Percentiles rank a stretch among this genome's conserved stretches.
Conservation (phyloP, 1,140 invertebrate species). For the Sycophila sp. region DNA sequence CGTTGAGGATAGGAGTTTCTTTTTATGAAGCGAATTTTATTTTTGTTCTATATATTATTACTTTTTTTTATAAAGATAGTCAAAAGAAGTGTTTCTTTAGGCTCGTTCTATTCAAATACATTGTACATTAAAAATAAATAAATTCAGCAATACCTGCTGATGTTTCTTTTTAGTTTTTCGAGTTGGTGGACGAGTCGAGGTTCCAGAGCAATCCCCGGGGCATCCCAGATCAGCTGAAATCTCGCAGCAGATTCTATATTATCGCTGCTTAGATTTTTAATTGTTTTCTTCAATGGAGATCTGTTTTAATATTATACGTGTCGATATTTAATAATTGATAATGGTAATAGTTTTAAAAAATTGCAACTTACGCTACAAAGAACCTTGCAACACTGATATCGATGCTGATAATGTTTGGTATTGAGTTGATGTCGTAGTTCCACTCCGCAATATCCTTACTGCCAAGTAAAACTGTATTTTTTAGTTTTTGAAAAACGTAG, state of each 20-base stretch:
- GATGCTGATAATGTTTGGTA: slow-evolving; percentile 39
- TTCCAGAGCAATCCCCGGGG: slow-evolving; percentile 48
- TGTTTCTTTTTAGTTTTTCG: too few relatives aligned
- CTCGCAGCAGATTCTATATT: slow-evolving; percentile 51
- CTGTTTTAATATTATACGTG: slow-evolving; percentile 21
- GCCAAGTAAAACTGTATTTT: background rate
- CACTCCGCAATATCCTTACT: background rate
- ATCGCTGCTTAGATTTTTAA: slow-evolving; percentile 37
- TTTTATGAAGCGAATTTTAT: too few relatives aligned
- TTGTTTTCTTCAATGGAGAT: slow-evolving; percentile 41
- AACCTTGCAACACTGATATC: slow-evolving; percentile 46
- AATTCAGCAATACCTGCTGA: too few relatives aligned
- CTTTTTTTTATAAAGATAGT: too few relatives aligned
- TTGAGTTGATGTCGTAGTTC: background rate
- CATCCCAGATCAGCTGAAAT: slow-evolving; percentile 52
- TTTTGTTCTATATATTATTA: too few relatives aligned
- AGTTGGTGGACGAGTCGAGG: slow-evolving; percentile 34
- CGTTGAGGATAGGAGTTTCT: too few relatives aligned
- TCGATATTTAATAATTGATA: background rate
- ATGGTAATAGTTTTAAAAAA: too few relatives aligned
- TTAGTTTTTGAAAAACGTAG: background rate
- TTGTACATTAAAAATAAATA: too few relatives aligned
- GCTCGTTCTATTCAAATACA: too few relatives aligned
- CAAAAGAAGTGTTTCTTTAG: too few relatives aligned
- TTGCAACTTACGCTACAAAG: slow-evolving; percentile 47